phyloP scores from a whole-genome alignment of 2,113 vertebrate genomes.

The Periophthalmodon schlosseri region DNA sequence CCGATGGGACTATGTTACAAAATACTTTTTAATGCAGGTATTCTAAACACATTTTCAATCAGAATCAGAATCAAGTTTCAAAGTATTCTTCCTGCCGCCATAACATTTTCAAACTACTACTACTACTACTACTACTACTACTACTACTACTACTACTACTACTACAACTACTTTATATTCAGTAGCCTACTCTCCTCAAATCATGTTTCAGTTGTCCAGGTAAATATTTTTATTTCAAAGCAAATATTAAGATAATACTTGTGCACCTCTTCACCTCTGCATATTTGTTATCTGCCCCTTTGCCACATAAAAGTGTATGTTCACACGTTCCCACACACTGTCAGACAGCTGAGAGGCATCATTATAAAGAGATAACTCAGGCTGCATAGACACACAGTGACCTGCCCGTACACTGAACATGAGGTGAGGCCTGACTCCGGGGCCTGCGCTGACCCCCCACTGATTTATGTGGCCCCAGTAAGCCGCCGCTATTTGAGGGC shows the following conservation, averaged over 20 bases:
- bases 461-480: slow-evolving; percentile 78
- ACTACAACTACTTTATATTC: too few species aligned
- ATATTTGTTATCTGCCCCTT: not conserved
- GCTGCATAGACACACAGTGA: slow-evolving; percentile 63
- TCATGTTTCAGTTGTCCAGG: not conserved
- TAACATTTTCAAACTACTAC: too few species aligned
- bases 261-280: not conserved
- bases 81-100: too few species aligned
- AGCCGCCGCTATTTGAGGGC: slow-evolving; percentile 72
- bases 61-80: too few species aligned
- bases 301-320: slow-evolving; percentile 3
- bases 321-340: slow-evolving; percentile 44
- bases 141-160: too few species aligned
- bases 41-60: too few species aligned
- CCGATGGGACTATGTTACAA: too few species aligned
- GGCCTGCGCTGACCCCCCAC: slow-evolving; percentile 55
- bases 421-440: slow-evolving; percentile 51
- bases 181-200: too few species aligned
- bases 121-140: too few species aligned
- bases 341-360: slow-evolving; percentile 63
- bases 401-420: slow-evolving; percentile 55
- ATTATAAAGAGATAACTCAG: slow-evolving; percentile 74
- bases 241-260: not conserved
- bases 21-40: too few species aligned
- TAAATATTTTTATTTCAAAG: not conserved